These are phyloP conservation scores for Ophioderma brevispina DNA, from an alignment of 35 echinoderm and acorn worm species.

Conservation along the genomic window DNA sequence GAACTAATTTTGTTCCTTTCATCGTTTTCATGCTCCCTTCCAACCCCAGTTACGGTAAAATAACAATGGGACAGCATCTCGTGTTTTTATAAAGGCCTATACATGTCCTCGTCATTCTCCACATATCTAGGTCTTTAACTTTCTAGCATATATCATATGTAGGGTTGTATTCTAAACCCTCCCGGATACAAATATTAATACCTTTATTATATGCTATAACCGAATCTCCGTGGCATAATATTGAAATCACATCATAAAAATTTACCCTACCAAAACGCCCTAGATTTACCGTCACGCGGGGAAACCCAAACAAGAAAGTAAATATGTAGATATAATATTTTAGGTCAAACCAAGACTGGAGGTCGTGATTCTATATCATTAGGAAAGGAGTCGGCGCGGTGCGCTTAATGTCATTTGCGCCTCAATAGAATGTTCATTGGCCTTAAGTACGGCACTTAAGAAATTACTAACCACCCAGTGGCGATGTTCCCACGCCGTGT, in stretches of 20 bases:
- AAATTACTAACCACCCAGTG: neutral
- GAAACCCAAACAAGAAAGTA: neutral
- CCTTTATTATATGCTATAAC: neutral
- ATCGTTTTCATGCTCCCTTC: too few relatives aligned
- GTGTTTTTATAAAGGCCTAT: neutral
- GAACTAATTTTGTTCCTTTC: too few relatives aligned
- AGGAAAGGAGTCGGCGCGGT: neutral
- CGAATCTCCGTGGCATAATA: conserved; percentile 1
- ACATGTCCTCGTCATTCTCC: neutral
- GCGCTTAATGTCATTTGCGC: neutral
- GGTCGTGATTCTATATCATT: neutral
- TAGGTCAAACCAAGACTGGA: neutral
- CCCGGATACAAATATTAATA: conserved; percentile 3
- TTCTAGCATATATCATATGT: neutral
- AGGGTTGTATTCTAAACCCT: neutral
- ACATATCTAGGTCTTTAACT: too few relatives aligned
- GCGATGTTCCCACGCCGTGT: neutral
- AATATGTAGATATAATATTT: conserved; percentile 7
- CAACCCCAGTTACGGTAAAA: too few relatives aligned
- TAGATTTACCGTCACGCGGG: neutral
- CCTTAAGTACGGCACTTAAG: conserved; percentile 10
- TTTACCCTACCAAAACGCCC: neutral
- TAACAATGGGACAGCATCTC: neutral
- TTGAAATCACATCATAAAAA: conserved; percentile 6
- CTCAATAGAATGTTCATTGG: neutral